Conservation (phyloP, 2,797 vertebrate species). For the Sebastes diploproa region DNA sequence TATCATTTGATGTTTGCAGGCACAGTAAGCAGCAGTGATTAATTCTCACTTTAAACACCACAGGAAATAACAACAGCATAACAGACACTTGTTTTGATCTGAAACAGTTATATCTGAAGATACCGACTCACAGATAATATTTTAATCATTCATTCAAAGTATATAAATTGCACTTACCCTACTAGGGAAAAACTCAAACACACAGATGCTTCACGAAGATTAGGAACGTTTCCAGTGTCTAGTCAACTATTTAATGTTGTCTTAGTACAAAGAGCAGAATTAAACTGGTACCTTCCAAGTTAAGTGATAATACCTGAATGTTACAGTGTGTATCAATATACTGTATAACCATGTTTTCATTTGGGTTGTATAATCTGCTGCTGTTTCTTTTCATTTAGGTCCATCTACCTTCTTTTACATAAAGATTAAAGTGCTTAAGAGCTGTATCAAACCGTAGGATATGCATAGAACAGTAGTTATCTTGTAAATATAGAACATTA, state of each 20-base stretch:
- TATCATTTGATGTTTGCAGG: conserved; percentile 41
- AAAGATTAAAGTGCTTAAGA: conserved; percentile 73
- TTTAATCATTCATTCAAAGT: neutral
- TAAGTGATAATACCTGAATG: neutral
- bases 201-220: neutral
- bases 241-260: neutral
- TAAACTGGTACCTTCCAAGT: neutral
- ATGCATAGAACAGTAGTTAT: conserved; percentile 37
- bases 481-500: conserved; percentile 55
- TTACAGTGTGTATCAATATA: neutral
- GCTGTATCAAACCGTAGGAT: conserved; percentile 47
- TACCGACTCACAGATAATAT: neutral
- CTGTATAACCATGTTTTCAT: neutral
- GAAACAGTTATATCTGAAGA: neutral
- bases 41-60: neutral
- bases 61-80: neutral
- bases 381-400: conserved; percentile 15
- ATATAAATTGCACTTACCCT: conserved; percentile 16
- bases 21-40: conserved; percentile 38
- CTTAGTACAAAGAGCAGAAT: conserved; percentile 8
- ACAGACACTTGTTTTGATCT: neutral
- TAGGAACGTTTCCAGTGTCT: neutral
- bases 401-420: conserved; percentile 3
- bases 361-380: conserved; percentile 3
- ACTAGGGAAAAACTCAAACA: neutral